Evolutionary conservation across 1,140 invertebrate species (phyloP).

Genomic region (Fragariocoptes setiger): DNA sequence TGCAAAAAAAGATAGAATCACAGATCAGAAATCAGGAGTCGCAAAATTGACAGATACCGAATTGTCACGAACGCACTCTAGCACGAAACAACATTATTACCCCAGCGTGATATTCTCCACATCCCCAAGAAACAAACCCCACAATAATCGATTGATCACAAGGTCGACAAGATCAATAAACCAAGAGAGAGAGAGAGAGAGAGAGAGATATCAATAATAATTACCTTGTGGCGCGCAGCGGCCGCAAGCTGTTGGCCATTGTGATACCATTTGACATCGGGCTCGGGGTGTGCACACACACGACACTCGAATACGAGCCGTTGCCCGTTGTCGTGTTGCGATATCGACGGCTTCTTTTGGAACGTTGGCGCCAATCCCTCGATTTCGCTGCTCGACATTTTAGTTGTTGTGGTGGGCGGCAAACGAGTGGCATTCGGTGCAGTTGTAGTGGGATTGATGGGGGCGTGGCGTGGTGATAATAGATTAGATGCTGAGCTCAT

Average conservation of each 20-base stretch:
- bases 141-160: background rate
- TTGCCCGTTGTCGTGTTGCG: slow-evolving; percentile 64
- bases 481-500: no score
- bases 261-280: slow-evolving; percentile 49
- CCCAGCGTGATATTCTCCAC: background rate
- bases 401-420: slow-evolving; percentile 4
- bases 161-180: background rate
- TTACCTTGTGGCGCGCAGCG: background rate
- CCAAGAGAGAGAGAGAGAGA: background rate
- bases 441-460: background rate
- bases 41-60: no score
- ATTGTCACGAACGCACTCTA: no score
- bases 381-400: slow-evolving; percentile 8
- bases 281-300: slow-evolving; percentile 72
- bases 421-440: background rate
- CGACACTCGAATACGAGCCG: slow-evolving; percentile 79
- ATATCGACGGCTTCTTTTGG: slow-evolving; percentile 72
- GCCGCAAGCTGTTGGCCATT: slow-evolving; percentile 17
- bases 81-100: background rate
- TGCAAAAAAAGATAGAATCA: no score
- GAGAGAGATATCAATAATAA: background rate
- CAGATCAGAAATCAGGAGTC: no score
- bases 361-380: slow-evolving; percentile 75
- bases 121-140: background rate
- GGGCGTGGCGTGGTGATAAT: background rate